Percentiles rank a stretch among this genome's conserved stretches.
Evolutionary conservation across 2,888 invertebrate genomes (phyloP).

Genomic region (Cephus runcator): DNA sequence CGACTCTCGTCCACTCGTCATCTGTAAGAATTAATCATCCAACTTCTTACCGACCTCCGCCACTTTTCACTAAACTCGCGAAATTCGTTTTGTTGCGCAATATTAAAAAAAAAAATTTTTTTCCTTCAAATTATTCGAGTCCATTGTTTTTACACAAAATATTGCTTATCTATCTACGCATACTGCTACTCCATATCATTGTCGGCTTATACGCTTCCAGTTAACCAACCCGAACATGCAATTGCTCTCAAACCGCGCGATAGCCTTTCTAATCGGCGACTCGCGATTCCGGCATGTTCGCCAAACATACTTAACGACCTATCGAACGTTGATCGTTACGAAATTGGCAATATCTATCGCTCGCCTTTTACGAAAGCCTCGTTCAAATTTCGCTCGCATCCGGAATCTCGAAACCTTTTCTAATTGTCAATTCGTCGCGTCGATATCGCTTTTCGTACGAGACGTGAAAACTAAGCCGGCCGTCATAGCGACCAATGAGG

Average conservation of each 20-base stretch:
- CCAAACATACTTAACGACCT: background rate
- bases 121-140: too few relatives aligned
- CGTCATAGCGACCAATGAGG: background rate
- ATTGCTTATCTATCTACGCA: background rate
- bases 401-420: background rate
- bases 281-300: background rate
- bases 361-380: background rate
- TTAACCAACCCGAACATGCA: background rate
- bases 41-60: background rate
- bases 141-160: background rate
- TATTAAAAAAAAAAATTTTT: too few relatives aligned
- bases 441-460: background rate
- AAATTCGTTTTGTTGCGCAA: background rate
- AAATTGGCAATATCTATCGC: background rate
- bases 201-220: background rate
- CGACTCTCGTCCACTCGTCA: background rate
- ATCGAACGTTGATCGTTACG: background rate
- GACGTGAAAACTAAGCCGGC: background rate
- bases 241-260: background rate
- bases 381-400: background rate
- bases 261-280: background rate
- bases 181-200: background rate
- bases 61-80: background rate
- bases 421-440: background rate
- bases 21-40: background rate